These are phyloP conservation scores for Xylocampa areola DNA, from an alignment of 2,888 invertebrate species.

Conservation along the genomic window DNA sequence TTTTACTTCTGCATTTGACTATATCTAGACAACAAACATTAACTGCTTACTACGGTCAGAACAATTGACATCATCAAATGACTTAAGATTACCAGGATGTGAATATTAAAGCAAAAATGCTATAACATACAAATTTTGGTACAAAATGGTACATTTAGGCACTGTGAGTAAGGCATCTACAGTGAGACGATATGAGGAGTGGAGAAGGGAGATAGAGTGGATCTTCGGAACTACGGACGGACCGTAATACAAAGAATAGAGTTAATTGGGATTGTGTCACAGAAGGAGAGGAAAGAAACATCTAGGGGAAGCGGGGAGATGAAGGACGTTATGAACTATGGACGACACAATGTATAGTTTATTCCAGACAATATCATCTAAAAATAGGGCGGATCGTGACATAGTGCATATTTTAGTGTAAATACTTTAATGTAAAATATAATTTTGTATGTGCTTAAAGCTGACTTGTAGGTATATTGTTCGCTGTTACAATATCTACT, in stretches of 20 bases:
- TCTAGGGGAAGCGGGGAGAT: conserved; percentile 44
- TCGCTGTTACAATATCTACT: conserved; percentile 61
- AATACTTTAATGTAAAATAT: conserved; percentile 76
- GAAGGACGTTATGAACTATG: conserved; percentile 58
- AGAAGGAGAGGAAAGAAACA: conserved; percentile 20
- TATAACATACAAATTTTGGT: conserved; percentile 86
- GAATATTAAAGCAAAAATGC: conserved; percentile 83
- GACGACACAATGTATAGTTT: conserved; percentile 64
- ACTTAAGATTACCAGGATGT: conserved; percentile 81
- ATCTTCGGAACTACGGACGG: conserved; percentile 17
- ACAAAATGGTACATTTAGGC: conserved; percentile 91
- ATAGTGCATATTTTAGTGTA: conserved; percentile 80
- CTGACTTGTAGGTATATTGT: conserved; percentile 72
- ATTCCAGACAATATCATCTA: conserved; percentile 73
- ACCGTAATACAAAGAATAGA: conserved; percentile 3
- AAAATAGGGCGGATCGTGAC: conserved; percentile 86
- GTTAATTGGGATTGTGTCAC: conserved; percentile 7
- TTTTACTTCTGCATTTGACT: conserved; percentile 45
- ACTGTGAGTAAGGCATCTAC: conserved; percentile 96
- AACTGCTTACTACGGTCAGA: conserved; percentile 64
- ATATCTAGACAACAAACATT: conserved; percentile 35
- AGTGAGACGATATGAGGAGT: conserved; percentile 91
- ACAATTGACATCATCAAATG: conserved; percentile 73
- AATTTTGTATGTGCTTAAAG: conserved; percentile 80
- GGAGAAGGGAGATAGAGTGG: conserved; percentile 41